Evolutionary conservation across 2,888 invertebrate species (phyloP), one percentile per base, ranked within the genome.

Genomic region (Parthenolecanium corni): DNA sequence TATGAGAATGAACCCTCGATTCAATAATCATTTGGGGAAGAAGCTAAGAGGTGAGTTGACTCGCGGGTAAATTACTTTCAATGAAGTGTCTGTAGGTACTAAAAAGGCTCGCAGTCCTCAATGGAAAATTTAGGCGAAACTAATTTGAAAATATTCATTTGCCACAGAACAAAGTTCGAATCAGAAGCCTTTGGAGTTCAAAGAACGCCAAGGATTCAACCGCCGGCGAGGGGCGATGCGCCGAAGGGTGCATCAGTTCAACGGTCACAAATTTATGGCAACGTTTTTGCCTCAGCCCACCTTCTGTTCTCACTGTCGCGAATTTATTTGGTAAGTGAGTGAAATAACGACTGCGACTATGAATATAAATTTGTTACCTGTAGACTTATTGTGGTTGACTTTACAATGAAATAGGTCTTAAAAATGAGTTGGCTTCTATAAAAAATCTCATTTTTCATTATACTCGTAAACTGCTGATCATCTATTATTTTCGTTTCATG

Each of bases 251-350:
- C 98, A 98, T 78, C 94, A 97, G 80, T 83, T 85, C 68, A 95
- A 90, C 77, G 97, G 96, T 52, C 98, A 98, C 81, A 98, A 98
- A 79, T 99, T 98, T 78, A 97, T 98, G 97, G 97, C 97, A 68
- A 96, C 97, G 68, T 95, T 94, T 78, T 82, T 98, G 71, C 83
- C 94, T 58, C 98, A 99, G 77, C 97, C 97, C 68, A 97, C 97
- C 70, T 99, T 98, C 80, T 99, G 98, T 82, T 95, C 95, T 73
- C 94, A 96, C 78, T 98, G 98, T 79, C 85, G 89, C 70, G 95
- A 96, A 78, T 98, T 98, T 77, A 97, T 98, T 75, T 97, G 97
- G 97, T 93, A 75, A 79, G 56, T 56, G n/a, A n/a, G n/a, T n/a
- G n/a, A 64, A 63, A 53, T 42, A n/a, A n/a, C n/a, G n/a, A n/a